A percentile compares a stretch with the other conserved stretches of the same genome.
phyloP scores from a whole-genome alignment of 2,797 vertebrate species.

The Chiloscyllium punctatum region DNA sequence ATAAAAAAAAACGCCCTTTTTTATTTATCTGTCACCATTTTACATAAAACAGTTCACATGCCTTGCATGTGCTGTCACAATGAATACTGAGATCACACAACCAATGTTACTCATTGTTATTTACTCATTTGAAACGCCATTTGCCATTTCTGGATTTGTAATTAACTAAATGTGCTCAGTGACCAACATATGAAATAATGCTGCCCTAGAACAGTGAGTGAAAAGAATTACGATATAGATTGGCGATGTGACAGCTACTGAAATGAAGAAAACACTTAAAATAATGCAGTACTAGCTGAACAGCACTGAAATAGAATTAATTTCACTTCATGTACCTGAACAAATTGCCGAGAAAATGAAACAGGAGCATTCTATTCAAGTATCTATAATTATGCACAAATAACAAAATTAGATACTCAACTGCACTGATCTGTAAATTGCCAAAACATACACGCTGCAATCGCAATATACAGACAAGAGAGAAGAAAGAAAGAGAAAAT shows the following conservation, averaged over 20 bases:
- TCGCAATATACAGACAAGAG: background rate
- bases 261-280: background rate
- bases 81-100: background rate
- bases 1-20: background rate
- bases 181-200: background rate
- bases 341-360: background rate
- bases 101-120: background rate
- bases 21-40: background rate
- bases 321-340: background rate
- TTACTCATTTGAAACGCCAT: background rate
- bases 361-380: background rate
- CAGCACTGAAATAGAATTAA: background rate
- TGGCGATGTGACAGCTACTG: background rate
- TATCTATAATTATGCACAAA: background rate
- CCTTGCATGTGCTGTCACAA: background rate
- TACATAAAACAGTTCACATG: background rate
- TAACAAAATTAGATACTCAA: background rate
- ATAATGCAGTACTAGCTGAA: background rate
- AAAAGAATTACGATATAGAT: background rate
- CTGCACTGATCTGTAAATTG: background rate
- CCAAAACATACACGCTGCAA: background rate
- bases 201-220: background rate
- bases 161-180: background rate
- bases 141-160: background rate
- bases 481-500: background rate